Conservation (phyloP, 2,113 vertebrate genomes). For the Leptobrachium ailaonicum region DNA sequence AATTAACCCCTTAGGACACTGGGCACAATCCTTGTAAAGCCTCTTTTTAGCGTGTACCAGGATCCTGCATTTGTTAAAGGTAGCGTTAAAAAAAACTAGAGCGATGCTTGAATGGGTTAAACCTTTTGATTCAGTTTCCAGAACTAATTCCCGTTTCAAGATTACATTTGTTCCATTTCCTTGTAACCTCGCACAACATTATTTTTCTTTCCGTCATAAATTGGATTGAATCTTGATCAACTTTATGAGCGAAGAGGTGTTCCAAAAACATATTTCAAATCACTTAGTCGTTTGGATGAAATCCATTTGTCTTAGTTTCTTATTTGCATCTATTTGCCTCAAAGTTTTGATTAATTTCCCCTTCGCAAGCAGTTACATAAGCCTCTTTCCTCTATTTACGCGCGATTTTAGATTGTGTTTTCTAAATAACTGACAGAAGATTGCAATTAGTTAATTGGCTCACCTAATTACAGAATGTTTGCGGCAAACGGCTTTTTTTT, state of each 20-base stretch:
- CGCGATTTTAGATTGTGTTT: slow-evolving; percentile 32
- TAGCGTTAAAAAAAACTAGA: too few relatives aligned
- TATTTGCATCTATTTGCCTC: slow-evolving; percentile 26
- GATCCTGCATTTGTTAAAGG: too few relatives aligned
- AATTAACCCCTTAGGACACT: too few relatives aligned
- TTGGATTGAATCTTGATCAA: neutral
- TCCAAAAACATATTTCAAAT: slow-evolving; percentile 1
- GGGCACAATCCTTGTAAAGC: too few relatives aligned
- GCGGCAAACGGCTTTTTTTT: neutral
- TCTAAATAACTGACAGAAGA: slow-evolving; percentile 36
- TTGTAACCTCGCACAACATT: neutral
- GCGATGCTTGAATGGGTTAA: too few relatives aligned
- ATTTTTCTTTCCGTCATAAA: neutral
- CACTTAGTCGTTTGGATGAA: neutral
- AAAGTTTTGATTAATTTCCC: slow-evolving; percentile 35
- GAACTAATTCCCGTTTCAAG: too few relatives aligned
- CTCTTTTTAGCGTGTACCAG: too few relatives aligned
- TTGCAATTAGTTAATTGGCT: slow-evolving; percentile 45
- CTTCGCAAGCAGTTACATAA: slow-evolving; percentile 3
- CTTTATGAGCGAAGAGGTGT: neutral
- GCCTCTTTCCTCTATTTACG: slow-evolving; percentile 10
- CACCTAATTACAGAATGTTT: slow-evolving; percentile 32
- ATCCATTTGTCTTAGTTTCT: slow-evolving; percentile 16
- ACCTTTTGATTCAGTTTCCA: too few relatives aligned
- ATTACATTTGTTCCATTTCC: too few relatives aligned